Evolutionary conservation across 2,888 invertebrate species (phyloP).

Genomic region (Caenorhabditis japonica): DNA sequence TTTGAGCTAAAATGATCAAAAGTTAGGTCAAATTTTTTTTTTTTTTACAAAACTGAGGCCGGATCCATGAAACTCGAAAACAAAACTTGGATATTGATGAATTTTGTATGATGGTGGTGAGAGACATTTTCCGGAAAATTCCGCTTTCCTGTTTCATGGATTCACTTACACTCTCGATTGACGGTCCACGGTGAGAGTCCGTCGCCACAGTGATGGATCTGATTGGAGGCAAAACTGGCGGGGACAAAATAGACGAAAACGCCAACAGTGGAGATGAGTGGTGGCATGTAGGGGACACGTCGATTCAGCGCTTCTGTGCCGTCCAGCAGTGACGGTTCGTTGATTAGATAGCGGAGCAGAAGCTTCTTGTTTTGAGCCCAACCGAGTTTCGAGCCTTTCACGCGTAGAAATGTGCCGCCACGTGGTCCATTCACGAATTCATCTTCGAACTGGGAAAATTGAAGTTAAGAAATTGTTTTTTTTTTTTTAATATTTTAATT

Average conservation of each 20-base stretch:
- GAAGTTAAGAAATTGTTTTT: background rate
- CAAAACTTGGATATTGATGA: no score
- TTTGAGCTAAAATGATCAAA: slow-evolving; percentile 3
- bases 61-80: no score
- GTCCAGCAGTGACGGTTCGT: slow-evolving; percentile 56
- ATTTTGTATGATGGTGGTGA: no score
- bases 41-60: no score
- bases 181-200: slow-evolving; percentile 68
- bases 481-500: no score
- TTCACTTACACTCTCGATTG: no score
- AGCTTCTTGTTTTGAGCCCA: slow-evolving; percentile 66
- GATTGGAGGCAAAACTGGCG: slow-evolving; percentile 54
- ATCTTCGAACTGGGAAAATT: slow-evolving; percentile 50
- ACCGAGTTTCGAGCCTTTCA: slow-evolving; percentile 51
- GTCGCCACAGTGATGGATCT: slow-evolving; percentile 61
- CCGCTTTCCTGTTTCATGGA: no score
- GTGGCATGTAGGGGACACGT: slow-evolving; percentile 57
- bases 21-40: slow-evolving; percentile 1
- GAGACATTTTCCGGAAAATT: no score
- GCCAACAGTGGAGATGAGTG: slow-evolving; percentile 53
- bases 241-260: slow-evolving; percentile 63
- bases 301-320: slow-evolving; percentile 44
- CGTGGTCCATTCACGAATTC: slow-evolving; percentile 52
- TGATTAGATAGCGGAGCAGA: slow-evolving; percentile 61
- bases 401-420: slow-evolving; percentile 49